Conservation (phyloP, 2,113 vertebrate species). For the Gymnorhina tibicen region DNA sequence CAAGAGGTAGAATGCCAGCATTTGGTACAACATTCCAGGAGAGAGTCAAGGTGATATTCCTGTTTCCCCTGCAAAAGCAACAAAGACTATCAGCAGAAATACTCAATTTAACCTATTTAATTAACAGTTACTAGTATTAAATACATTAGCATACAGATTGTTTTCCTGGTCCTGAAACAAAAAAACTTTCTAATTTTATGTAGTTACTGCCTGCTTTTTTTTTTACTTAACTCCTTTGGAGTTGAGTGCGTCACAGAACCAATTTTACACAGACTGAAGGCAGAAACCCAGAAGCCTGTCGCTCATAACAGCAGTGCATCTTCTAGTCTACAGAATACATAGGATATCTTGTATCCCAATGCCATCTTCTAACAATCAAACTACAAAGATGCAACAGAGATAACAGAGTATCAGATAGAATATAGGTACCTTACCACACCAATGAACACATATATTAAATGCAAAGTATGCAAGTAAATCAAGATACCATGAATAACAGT, state of each 20-base stretch:
- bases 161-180: background rate
- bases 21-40: conserved; percentile 99
- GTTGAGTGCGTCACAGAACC: background rate
- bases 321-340: background rate
- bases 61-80: conserved; percentile 85
- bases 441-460: background rate
- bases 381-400: background rate
- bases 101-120: background rate
- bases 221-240: background rate
- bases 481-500: background rate
- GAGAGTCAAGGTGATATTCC: conserved; percentile 93
- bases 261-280: background rate
- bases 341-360: background rate
- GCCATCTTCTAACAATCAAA: background rate
- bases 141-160: background rate
- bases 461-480: background rate
- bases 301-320: background rate
- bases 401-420: background rate
- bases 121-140: background rate
- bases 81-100: background rate
- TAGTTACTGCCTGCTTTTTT: background rate
- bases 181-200: background rate
- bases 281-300: background rate
- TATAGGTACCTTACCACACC: background rate
- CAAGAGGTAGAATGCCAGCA: conserved; percentile 93